These are phyloP conservation scores for Meleagris gallopavo DNA, from an alignment of 2,113 vertebrate genomes.

Conservation along the genomic window DNA sequence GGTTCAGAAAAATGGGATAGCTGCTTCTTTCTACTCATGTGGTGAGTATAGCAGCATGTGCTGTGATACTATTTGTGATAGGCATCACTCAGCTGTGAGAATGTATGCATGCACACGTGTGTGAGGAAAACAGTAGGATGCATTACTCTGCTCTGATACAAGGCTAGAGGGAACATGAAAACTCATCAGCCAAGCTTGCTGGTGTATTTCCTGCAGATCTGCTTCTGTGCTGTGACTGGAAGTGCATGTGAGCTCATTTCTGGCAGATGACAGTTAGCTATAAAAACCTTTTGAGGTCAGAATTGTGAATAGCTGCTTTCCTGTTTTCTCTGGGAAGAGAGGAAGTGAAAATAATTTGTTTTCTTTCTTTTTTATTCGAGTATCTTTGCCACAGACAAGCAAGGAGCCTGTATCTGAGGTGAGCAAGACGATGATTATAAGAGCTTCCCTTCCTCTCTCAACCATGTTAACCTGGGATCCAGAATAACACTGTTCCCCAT, in stretches of 20 bases:
- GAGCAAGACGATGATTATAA: neutral
- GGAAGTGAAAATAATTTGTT: conserved; percentile 52
- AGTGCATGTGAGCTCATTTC: neutral
- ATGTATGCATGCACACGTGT: rapidly evolving
- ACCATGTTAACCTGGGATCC: neutral
- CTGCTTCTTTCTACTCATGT: neutral
- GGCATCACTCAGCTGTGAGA: neutral
- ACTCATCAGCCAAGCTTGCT: neutral
- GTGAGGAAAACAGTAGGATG: neutral
- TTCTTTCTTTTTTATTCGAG: conserved; percentile 30
- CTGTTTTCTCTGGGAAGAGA: neutral
- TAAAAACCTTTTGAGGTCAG: neutral
- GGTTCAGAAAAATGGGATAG: neutral
- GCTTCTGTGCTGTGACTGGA: neutral
- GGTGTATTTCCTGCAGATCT: neutral
- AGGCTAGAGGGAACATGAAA: neutral
- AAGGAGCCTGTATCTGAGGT: conserved; percentile 38
- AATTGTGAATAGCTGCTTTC: conserved; percentile 7
- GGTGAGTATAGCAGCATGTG: conserved; percentile 38
- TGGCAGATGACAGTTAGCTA: neutral
- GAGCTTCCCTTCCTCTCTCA: neutral
- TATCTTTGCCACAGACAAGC: neutral
- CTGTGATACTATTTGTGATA: neutral
- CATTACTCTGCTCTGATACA: neutral
- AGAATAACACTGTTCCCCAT: neutral